These are phyloP conservation scores for Conistra vaccinii DNA, from an alignment of 2,888 invertebrate species.

Conservation along the genomic window DNA sequence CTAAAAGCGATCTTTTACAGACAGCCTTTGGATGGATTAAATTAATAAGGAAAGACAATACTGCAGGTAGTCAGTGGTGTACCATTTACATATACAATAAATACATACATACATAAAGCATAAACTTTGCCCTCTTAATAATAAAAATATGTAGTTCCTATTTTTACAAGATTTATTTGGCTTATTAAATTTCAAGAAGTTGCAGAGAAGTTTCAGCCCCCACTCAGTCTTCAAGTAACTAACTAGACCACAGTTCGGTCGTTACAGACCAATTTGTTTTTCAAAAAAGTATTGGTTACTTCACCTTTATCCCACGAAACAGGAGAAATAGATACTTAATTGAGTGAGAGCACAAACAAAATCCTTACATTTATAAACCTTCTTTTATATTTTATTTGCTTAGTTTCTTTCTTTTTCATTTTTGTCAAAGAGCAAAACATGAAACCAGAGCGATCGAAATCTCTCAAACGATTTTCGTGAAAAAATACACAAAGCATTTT, in stretches of 20 bases:
- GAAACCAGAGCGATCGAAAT: not conserved
- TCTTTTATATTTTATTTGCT: not conserved
- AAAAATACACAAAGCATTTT: conserved; percentile 21
- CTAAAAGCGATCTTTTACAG: too few species aligned
- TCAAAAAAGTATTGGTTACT: not conserved
- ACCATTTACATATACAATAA: too few species aligned
- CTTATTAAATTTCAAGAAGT: conserved; percentile 13
- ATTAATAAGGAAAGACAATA: too few species aligned
- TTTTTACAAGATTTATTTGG: conserved; percentile 1
- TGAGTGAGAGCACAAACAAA: too few species aligned
- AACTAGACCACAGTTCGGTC: conserved; percentile 15
- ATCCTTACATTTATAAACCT: not conserved
- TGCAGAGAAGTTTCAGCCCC: not conserved
- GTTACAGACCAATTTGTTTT: conserved; percentile 4
- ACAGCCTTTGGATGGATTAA: too few species aligned
- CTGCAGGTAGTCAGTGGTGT: too few species aligned
- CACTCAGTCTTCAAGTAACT: conserved; percentile 10
- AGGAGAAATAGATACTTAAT: too few species aligned
- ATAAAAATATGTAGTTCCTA: not conserved
- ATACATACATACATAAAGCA: too few species aligned
- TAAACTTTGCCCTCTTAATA: not conserved
- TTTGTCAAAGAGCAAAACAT: not conserved
- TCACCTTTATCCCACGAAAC: not conserved
- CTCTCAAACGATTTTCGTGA: not conserved
- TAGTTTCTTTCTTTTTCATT: not conserved